Conservation (phyloP, 2,888 invertebrate genomes). For the Gymnocheta viridis region DNA sequence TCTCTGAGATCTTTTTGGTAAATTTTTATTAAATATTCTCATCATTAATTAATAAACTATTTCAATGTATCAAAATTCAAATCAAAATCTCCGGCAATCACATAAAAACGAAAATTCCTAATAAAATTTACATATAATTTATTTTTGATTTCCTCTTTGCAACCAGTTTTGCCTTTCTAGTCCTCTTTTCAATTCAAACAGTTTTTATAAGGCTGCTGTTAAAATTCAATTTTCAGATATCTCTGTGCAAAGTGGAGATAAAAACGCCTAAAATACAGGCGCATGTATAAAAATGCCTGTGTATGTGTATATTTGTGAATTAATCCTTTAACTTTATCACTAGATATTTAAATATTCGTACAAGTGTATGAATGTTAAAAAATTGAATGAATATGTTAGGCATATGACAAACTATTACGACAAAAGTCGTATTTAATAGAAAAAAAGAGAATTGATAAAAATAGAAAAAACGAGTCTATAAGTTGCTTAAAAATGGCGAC, state of each 20-base stretch:
- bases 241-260: not conserved
- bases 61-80: constrained; percentile 18
- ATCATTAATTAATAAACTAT: not conserved
- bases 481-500: constrained; percentile 64
- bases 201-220: constrained; percentile 4
- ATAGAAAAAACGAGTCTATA: constrained; percentile 2
- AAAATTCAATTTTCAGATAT: constrained; percentile 47
- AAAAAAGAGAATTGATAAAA: not conserved
- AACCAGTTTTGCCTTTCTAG: not conserved
- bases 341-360: constrained; percentile 15
- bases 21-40: constrained; percentile 1
- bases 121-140: constrained; percentile 51
- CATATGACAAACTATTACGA: not conserved
- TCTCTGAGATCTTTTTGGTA: not conserved
- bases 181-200: not conserved
- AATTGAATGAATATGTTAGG: constrained; percentile 6
- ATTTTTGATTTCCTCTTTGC: constrained; percentile 53
- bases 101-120: constrained; percentile 24
- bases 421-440: constrained; percentile 1
- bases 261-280: not conserved
- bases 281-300: not conserved
- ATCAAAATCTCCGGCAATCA: constrained; percentile 23
- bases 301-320: constrained; percentile 21
- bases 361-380: constrained; percentile 3
- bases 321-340: constrained; percentile 47